Conservation (phyloP, 2,888 invertebrate species). For the Drosophila paramelanica region DNA sequence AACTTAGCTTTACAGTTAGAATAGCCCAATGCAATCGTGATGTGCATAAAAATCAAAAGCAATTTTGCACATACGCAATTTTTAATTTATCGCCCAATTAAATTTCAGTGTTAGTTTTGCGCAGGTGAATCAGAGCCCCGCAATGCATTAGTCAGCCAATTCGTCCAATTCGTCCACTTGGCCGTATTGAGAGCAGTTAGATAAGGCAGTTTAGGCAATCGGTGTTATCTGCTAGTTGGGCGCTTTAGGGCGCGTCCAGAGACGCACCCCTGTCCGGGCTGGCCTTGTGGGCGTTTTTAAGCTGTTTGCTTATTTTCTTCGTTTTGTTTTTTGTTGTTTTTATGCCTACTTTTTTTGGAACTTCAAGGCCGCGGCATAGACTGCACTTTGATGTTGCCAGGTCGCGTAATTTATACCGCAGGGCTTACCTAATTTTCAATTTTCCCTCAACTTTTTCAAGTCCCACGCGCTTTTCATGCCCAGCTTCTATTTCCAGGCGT, state of each 20-base stretch:
- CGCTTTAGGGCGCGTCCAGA: slow-evolving; percentile 42
- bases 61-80: slow-evolving; percentile 17
- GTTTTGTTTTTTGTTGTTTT: background rate
- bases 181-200: background rate
- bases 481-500: slow-evolving; percentile 50
- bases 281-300: slow-evolving; percentile 51
- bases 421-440: slow-evolving; percentile 62
- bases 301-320: background rate
- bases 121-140: slow-evolving; percentile 39
- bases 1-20: slow-evolving; percentile 10
- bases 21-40: slow-evolving; percentile 13
- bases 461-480: slow-evolving; percentile 45
- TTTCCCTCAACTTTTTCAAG: slow-evolving; percentile 47
- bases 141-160: slow-evolving; percentile 45
- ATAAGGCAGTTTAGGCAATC: slow-evolving; percentile 9
- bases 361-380: slow-evolving; percentile 36
- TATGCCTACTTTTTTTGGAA: background rate
- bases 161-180: background rate
- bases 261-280: slow-evolving; percentile 42
- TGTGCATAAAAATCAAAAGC: slow-evolving; percentile 7
- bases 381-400: slow-evolving; percentile 64
- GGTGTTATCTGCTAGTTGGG: slow-evolving; percentile 13
- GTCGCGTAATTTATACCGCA: slow-evolving; percentile 59
- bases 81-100: slow-evolving; percentile 22
- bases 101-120: slow-evolving; percentile 13